Percentiles rank a stretch among this genome's conserved stretches.
Conservation (phyloP, 2,888 invertebrate species). For the Oasisia sp. region DNA sequence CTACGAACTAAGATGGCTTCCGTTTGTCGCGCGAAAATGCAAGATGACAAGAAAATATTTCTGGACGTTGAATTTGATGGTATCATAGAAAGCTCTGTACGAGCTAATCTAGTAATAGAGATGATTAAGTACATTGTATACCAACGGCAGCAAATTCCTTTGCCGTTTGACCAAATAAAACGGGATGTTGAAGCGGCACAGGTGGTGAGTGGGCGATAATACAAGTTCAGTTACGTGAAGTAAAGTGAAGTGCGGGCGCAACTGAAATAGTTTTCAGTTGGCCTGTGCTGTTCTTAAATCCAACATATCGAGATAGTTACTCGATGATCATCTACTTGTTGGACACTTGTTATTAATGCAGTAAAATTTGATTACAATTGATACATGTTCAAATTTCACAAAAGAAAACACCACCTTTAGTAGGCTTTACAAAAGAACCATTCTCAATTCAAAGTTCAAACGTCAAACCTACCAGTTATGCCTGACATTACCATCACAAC, state of each 20-base stretch:
- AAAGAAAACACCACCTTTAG: no score
- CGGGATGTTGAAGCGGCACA: background rate
- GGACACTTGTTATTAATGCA: no score
- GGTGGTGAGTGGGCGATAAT: background rate
- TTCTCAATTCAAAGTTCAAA: no score
- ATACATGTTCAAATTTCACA: no score
- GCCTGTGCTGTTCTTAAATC: background rate
- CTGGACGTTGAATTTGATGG: background rate
- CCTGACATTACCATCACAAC: no score
- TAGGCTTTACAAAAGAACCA: no score
- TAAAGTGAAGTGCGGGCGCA: background rate
- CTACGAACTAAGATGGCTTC: background rate
- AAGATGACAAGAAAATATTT: background rate
- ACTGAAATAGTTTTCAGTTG: background rate
- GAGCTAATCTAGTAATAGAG: slow-evolving; percentile 4
- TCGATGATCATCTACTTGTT: background rate
- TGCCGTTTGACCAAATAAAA: slow-evolving; percentile 5
- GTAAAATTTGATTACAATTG: no score
- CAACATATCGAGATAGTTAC: background rate
- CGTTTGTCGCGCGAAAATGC: slow-evolving; percentile 1
- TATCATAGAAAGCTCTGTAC: slow-evolving; percentile 9
- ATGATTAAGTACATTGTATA: slow-evolving; percentile 6
- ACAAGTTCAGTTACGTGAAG: background rate
- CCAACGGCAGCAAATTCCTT: slow-evolving; percentile 12
- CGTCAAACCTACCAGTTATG: no score